Evolutionary conservation across 2,888 invertebrate genomes (phyloP), one percentile per base, ranked within the genome.

Genomic region (Acleris holmiana): DNA sequence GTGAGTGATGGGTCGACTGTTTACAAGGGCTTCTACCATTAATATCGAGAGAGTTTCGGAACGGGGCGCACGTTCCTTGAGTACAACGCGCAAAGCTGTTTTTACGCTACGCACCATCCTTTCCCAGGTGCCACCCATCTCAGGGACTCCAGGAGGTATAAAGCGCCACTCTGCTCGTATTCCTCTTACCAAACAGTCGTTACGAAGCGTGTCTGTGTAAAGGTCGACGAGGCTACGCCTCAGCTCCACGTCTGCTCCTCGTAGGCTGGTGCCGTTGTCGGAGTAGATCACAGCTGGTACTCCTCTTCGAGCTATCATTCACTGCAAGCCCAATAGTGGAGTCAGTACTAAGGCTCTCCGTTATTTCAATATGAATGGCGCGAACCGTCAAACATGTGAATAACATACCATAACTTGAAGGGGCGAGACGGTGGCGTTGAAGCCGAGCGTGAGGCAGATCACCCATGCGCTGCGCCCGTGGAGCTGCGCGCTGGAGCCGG

Each of bases 1-100:
- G 5, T 57, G 72, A 85, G 89, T 82, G 56, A 87, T 80, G 67
- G 87, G 86, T 72, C 75, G 87, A 29, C 86, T 57, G 41, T 71
- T 71, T 1, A 71, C 66, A 0, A 61, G 8, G 0, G 50, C 53
- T 35, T 71, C 71, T 6, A 59, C 68, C 15, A 70, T 19, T 6
- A 68, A 21, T 0, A 69, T 72, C 1, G 40, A 6, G 2, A 72
- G 46, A 4, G 58, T 62, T 8, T 72, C 69, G 10, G 35, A 46
- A 2, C 51, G 57, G 1, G 71, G 70, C 0, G 67, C 65, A 4
- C 61, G 59, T n/a, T 67, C 66, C 15, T 68, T 65, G 2, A 69
- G 54, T 2, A 61, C 41, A 4, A 67, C 68, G 15, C 67, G 61
- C 2, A 70, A 58, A 0, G 71, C 56, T 0, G 56, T 25, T 35